These are phyloP conservation scores for Rhizomys pruinosus DNA, from an alignment of 2,113 vertebrate species.

Conservation along the genomic window DNA sequence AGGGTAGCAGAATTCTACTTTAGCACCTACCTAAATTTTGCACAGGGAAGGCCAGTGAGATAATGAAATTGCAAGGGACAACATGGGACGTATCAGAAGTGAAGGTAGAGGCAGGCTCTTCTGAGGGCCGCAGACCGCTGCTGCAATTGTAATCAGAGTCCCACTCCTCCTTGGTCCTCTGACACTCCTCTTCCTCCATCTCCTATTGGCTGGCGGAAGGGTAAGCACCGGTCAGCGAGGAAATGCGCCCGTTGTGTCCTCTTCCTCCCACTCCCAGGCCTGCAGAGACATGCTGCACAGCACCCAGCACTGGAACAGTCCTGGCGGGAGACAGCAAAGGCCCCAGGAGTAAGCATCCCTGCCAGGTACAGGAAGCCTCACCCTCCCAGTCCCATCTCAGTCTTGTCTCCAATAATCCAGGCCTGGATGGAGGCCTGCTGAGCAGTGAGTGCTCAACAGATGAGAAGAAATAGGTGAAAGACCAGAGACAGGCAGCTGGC, in stretches of 20 bases:
- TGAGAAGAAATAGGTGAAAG: no score
- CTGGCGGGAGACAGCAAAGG: neutral
- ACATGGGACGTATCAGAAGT: slow-evolving; percentile 18
- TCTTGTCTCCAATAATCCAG: no score
- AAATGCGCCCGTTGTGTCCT: neutral
- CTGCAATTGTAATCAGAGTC: neutral
- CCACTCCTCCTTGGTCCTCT: neutral
- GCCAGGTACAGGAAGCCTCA: neutral
- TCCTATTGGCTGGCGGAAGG: neutral
- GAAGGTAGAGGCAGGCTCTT: accelerated
- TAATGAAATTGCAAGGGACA: slow-evolving; percentile 85
- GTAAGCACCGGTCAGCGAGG: neutral
- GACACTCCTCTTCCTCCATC: neutral
- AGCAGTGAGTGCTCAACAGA: neutral
- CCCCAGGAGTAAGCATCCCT: neutral
- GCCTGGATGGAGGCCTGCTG: neutral
- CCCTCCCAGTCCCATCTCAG: neutral
- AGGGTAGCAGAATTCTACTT: accelerated
- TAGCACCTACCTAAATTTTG: slow-evolving; percentile 53
- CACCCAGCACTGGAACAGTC: neutral
- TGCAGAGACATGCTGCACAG: slow-evolving; percentile 34
- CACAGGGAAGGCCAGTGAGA: slow-evolving; percentile 86
- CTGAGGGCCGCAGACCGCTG: neutral
- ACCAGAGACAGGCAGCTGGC: neutral
- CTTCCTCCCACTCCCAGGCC: slow-evolving; percentile 50